Evolutionary conservation across 92 coral and sea anemone genomes (phyloP).

Genomic region (Porites lobata): DNA sequence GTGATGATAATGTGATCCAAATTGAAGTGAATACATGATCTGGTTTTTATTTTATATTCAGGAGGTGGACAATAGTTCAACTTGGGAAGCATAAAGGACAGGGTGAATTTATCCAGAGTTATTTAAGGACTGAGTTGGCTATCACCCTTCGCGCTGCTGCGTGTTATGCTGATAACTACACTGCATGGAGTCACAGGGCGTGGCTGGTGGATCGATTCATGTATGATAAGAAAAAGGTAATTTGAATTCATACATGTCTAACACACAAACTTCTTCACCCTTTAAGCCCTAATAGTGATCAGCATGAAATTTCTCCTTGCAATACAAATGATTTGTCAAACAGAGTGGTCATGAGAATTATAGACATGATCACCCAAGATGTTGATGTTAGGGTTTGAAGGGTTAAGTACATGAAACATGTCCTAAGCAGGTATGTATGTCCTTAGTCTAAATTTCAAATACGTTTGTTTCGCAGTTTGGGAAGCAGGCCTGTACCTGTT

Average conservation of each 20-base stretch:
- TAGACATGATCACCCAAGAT: no score
- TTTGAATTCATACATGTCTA: background rate
- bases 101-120: slow-evolving; percentile 50
- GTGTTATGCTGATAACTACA: slow-evolving; percentile 87
- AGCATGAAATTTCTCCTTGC: no score
- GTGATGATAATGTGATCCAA: no score
- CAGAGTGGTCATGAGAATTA: no score
- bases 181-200: slow-evolving; percentile 94
- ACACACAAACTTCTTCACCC: background rate
- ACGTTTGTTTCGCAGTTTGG: no score
- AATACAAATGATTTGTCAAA: no score
- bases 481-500: no score
- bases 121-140: slow-evolving; percentile 76
- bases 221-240: slow-evolving; percentile 44
- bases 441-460: background rate
- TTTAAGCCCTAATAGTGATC: no score
- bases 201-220: slow-evolving; percentile 86
- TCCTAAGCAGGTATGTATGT: background rate
- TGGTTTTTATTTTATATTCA: background rate
- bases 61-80: slow-evolving; percentile 87
- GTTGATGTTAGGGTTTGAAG: no score
- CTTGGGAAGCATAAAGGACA: slow-evolving; percentile 66
- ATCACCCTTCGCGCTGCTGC: slow-evolving; percentile 81
- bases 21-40: no score
- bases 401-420: background rate